phyloP scores from a whole-genome alignment of 2,797 vertebrate species.

The Pseudocheirus occidentalis region DNA sequence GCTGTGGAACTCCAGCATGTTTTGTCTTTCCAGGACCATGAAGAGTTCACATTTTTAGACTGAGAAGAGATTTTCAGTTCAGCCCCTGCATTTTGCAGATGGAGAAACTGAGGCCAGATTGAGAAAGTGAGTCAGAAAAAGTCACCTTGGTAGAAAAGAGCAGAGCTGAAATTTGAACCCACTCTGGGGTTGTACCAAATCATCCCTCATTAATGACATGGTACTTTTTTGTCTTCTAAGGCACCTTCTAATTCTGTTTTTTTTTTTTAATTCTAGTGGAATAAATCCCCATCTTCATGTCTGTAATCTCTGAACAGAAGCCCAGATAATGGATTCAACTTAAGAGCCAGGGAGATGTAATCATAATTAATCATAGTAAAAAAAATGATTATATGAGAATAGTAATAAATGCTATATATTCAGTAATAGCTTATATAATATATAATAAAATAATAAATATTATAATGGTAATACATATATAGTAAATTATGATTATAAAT shows the following conservation, averaged over 20 bases:
- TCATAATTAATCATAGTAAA: neutral
- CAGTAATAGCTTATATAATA: neutral
- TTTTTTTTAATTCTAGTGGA: neutral
- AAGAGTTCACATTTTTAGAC: neutral
- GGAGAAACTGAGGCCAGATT: neutral
- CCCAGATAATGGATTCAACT: neutral
- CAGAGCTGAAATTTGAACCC: neutral
- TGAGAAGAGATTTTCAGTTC: neutral
- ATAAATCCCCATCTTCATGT: neutral
- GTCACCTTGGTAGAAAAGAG: neutral
- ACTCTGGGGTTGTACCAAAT: neutral
- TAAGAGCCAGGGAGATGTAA: neutral
- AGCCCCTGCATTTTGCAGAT: neutral
- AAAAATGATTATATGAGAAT: conserved; percentile 16
- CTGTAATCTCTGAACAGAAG: neutral
- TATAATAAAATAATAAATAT: conserved; percentile 20
- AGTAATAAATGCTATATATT: neutral
- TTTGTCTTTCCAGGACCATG: neutral
- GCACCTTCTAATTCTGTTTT: neutral
- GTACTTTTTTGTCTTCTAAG: neutral
- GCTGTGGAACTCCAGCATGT: neutral
- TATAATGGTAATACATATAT: no score
- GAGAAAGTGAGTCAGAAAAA: neutral
- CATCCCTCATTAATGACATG: neutral
- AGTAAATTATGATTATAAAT: no score